Base-by-base conservation (phyloP, 2,888 invertebrate genomes). In the Lasiommata megera region DNA sequence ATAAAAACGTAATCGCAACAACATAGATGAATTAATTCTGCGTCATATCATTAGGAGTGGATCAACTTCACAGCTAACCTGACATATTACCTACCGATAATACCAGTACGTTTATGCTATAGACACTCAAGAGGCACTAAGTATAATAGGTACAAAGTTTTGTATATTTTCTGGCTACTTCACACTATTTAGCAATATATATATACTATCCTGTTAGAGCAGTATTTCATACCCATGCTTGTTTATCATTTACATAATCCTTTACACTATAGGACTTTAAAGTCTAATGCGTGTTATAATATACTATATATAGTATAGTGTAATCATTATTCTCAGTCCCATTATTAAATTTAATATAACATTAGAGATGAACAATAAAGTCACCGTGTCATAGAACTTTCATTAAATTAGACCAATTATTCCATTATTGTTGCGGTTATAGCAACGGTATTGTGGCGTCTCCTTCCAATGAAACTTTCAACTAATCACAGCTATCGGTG, bases 11-110 rank as follows among this genome's bases (percentile, higher is more conserved):
- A 58, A 60, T 65, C 53, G 61, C 60, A 54, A 50, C 57, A 72
- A 74, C 76, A 80, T 76, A 72, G 68, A 77, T 73, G 71, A 71
- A 69, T 64, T 67, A 57, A 56, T 62, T 44, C 64, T 62, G 65
- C 50, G 41, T 47, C 46, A 56, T 37, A 40, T 54, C 50, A 56
- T 51, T 56, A 61, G 40, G 38, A 40, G 51, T 37, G 17, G 44
- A 36, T 59, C n/a, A 36, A 12, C 41, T 56, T n/a, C 53, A 36
- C 48, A 50, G 53, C 43, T 53, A 31, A 36, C 43, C 23, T 29
- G 29, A 34, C 23, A 56, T 36, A 28, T 11, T 47, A 38, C 23
- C 12, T 47, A 38, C 23, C 12, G 23, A 23, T 43, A 23, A 28
- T 23, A 43, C 43, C 12, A 28, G 43, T 23, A 43, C 17, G 11